These are phyloP conservation scores for Heterotilapia buettikoferi DNA, from an alignment of 2,113 vertebrate genomes.

Conservation along the genomic window DNA sequence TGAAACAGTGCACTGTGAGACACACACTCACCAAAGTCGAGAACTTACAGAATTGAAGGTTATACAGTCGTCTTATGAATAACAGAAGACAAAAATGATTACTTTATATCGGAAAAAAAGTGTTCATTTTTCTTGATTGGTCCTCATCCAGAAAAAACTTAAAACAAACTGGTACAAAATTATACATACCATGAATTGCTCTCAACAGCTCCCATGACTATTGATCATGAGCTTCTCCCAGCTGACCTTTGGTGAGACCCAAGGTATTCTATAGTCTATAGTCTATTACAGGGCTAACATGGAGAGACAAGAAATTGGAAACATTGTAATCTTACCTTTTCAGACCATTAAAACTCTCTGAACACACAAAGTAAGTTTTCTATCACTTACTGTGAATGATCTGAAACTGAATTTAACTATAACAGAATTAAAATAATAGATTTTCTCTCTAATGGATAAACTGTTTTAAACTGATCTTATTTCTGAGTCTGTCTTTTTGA, in stretches of 20 bases:
- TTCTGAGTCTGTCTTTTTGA: not conserved
- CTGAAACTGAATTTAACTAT: not conserved
- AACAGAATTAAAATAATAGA: not conserved
- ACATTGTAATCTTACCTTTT: not conserved
- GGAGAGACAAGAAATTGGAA: not conserved
- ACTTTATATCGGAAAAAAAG: not conserved
- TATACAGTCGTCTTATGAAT: not conserved
- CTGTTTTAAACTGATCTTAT: not conserved
- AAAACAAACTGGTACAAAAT: not conserved
- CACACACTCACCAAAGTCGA: not conserved
- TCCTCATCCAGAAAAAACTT: not conserved
- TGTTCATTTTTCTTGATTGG: not conserved
- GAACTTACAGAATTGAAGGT: not conserved
- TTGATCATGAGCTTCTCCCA: not conserved
- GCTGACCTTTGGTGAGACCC: not conserved
- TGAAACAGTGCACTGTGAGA: not conserved
- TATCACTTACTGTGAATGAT: not conserved
- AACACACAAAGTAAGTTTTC: not conserved
- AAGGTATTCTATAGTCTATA: not conserved
- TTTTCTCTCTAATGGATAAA: not conserved
- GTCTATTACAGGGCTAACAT: not conserved
- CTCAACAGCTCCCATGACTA: not conserved
- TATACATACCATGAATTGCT: not conserved
- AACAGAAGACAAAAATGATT: not conserved
- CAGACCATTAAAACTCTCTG: not conserved